phyloP scores from a whole-genome alignment of 2,888 invertebrate genomes.

The Pyrochroa serraticornis region DNA sequence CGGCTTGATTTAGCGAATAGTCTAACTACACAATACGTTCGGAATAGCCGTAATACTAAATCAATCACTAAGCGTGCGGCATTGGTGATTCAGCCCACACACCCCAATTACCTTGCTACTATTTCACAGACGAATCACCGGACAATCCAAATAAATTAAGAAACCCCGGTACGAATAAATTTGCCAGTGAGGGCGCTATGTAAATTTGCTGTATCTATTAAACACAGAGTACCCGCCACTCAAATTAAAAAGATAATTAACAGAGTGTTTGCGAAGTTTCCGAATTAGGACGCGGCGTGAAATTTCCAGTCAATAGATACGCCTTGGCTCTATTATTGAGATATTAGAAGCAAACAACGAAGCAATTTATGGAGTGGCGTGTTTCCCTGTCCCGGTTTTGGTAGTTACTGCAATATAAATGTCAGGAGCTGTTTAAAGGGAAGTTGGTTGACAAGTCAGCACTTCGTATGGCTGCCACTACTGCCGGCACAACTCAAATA shows the following conservation, averaged over 20 bases:
- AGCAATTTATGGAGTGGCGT: slow-evolving; percentile 17
- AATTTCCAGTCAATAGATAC: too few relatives aligned
- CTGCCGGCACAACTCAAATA: slow-evolving; percentile 20
- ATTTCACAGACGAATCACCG: slow-evolving; percentile 19
- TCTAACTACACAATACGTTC: slow-evolving; percentile 14
- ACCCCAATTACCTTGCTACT: slow-evolving; percentile 19
- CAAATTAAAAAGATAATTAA: slow-evolving; percentile 13
- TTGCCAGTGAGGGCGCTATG: slow-evolving; percentile 1
- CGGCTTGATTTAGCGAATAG: slow-evolving; percentile 22
- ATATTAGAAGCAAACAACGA: slow-evolving; percentile 14
- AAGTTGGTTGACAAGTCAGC: slow-evolving; percentile 13
- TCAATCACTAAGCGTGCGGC: slow-evolving; percentile 16
- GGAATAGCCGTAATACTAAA: slow-evolving; percentile 14
- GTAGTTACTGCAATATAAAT: slow-evolving; percentile 21
- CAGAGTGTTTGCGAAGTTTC: not conserved
- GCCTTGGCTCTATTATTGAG: slow-evolving; percentile 15
- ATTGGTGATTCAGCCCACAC: slow-evolving; percentile 22
- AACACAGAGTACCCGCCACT: slow-evolving; percentile 2
- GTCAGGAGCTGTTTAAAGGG: slow-evolving; percentile 19
- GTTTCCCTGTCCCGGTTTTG: slow-evolving; percentile 14
- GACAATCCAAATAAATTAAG: slow-evolving; percentile 16
- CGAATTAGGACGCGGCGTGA: too few relatives aligned
- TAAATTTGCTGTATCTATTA: not conserved
- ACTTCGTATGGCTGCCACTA: slow-evolving; percentile 3
- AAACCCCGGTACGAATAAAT: slow-evolving; percentile 4